phyloP scores from a whole-genome alignment of 2,888 invertebrate genomes.

The Ypsolopha sequella region DNA sequence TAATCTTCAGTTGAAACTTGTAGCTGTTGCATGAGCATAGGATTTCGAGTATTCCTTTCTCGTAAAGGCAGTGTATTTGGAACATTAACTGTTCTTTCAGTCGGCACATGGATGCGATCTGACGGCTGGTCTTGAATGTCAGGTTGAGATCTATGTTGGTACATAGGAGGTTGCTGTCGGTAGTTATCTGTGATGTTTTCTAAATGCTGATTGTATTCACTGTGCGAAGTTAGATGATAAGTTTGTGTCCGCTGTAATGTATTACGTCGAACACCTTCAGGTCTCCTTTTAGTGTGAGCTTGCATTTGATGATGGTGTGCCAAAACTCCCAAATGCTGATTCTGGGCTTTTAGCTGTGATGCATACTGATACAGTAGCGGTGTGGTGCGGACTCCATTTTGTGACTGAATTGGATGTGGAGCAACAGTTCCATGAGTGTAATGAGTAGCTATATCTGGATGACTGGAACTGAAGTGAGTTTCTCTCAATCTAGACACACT shows the following conservation, averaged over 20 bases:
- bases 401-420: conserved; percentile 29
- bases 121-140: conserved; percentile 49
- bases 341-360: conserved; percentile 60
- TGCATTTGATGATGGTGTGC: conserved; percentile 49
- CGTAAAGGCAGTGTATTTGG: conserved; percentile 54
- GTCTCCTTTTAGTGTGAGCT: conserved; percentile 38
- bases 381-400: conserved; percentile 42
- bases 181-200: conserved; percentile 48
- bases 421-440: conserved; percentile 39
- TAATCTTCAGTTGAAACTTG: conserved; percentile 61
- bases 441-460: conserved; percentile 59
- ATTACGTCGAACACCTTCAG: conserved; percentile 47
- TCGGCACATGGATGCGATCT: conserved; percentile 32
- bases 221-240: conserved; percentile 61
- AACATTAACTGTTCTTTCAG: conserved; percentile 40
- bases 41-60: conserved; percentile 48
- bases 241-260: conserved; percentile 63
- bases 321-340: conserved; percentile 49
- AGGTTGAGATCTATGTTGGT: conserved; percentile 54
- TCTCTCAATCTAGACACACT: conserved; percentile 53
- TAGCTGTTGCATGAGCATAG: conserved; percentile 47
- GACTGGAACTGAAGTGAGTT: conserved; percentile 65
- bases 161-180: conserved; percentile 34
- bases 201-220: conserved; percentile 61
- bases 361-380: conserved; percentile 64